Conservation (phyloP, 2,113 vertebrate species). For the Thunnus thynnus region DNA sequence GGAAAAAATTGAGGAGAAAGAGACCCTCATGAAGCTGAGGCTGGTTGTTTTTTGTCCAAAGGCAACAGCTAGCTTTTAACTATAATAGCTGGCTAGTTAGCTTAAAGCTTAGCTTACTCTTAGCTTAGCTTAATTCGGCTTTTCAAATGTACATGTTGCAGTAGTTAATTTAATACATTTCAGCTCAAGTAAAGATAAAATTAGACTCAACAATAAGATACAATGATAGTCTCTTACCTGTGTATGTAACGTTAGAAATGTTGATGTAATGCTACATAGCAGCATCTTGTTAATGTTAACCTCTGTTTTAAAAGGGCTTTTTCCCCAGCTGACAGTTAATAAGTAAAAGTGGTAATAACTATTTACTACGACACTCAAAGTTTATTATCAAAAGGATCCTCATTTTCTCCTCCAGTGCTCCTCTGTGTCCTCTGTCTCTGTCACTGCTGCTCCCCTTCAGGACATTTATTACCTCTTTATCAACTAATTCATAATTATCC, state of each 20-base stretch:
- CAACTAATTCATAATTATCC: slow-evolving; percentile 71
- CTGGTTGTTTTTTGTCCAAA: too few species aligned
- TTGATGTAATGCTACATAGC: background rate
- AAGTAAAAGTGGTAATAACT: slow-evolving; percentile 46
- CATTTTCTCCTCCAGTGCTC: slow-evolving; percentile 57
- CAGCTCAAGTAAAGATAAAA: background rate
- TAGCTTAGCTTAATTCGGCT: too few species aligned
- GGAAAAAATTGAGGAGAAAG: too few species aligned
- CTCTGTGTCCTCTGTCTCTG: slow-evolving; percentile 51
- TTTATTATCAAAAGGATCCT: slow-evolving; percentile 56
- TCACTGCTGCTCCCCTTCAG: slow-evolving; percentile 55
- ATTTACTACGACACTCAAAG: slow-evolving; percentile 37
- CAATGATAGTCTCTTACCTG: background rate
- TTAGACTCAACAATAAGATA: background rate
- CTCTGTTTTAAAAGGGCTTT: slow-evolving; percentile 18
- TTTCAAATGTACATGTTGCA: too few species aligned
- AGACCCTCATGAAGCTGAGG: too few species aligned
- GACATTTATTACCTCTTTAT: slow-evolving; percentile 71
- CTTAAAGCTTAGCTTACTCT: too few species aligned
- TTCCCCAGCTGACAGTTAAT: slow-evolving; percentile 33
- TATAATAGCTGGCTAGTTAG: too few species aligned
- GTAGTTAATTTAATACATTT: too few species aligned
- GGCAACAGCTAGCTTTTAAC: too few species aligned
- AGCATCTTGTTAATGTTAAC: background rate
- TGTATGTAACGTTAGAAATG: background rate